These are phyloP conservation scores for Drosophila quadrilineata DNA, from an alignment of 1,140 invertebrate genomes.

Conservation along the genomic window DNA sequence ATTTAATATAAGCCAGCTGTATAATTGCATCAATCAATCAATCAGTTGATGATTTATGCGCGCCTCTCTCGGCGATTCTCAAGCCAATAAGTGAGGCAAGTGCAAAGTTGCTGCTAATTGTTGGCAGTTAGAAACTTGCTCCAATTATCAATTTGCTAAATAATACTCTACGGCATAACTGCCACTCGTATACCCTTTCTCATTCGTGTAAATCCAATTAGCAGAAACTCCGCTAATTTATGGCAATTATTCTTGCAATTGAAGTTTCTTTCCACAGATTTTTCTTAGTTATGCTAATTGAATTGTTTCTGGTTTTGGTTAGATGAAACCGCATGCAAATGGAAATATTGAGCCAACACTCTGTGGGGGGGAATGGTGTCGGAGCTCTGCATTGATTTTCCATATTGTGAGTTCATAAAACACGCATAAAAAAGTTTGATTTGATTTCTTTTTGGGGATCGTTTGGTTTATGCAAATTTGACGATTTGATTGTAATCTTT, in stretches of 20 bases:
- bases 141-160: slow-evolving; percentile 48
- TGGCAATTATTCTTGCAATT: slow-evolving; percentile 60
- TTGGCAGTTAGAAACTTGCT: slow-evolving; percentile 62
- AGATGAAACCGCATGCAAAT: slow-evolving; percentile 35
- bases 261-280: slow-evolving; percentile 10
- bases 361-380: slow-evolving; percentile 39
- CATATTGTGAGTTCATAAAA: slow-evolving; percentile 20
- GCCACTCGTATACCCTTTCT: too few species aligned
- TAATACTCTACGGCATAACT: too few species aligned
- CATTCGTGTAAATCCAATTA: slow-evolving; percentile 63
- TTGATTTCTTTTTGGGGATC: slow-evolving; percentile 34
- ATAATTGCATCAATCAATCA: not conserved
- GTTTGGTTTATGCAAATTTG: slow-evolving; percentile 60
- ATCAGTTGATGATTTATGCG: not conserved
- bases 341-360: slow-evolving; percentile 42
- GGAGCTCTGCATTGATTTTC: slow-evolving; percentile 1
- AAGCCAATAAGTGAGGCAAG: slow-evolving; percentile 10
- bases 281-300: slow-evolving; percentile 60
- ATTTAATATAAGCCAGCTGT: too few species aligned
- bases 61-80: slow-evolving; percentile 7
- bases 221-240: slow-evolving; percentile 54
- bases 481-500: slow-evolving; percentile 31
- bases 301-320: slow-evolving; percentile 23
- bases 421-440: slow-evolving; percentile 4
- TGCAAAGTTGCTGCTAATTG: slow-evolving; percentile 49